These are phyloP conservation scores for Xerus inauris DNA, from an alignment of 2,113 vertebrate genomes.

Conservation along the genomic window DNA sequence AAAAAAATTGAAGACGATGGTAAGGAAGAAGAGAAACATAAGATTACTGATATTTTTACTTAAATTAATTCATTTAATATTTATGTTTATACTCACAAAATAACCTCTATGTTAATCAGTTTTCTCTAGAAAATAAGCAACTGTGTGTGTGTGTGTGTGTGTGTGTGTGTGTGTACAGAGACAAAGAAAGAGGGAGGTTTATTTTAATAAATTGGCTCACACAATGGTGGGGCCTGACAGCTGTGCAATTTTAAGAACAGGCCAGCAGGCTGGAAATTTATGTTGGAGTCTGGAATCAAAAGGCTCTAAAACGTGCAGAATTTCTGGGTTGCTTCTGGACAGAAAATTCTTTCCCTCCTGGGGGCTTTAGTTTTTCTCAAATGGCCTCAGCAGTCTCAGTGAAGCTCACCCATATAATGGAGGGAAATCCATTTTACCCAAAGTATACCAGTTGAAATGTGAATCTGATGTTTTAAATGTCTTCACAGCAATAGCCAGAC, in stretches of 20 bases:
- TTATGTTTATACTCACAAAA: slow-evolving; percentile 22
- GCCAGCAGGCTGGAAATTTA: not conserved
- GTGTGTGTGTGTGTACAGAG: not conserved
- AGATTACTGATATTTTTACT: not conserved
- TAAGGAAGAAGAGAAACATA: not conserved
- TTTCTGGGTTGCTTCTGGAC: not conserved
- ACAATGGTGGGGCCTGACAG: not conserved
- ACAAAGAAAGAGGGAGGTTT: not conserved
- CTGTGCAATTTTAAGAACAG: not conserved
- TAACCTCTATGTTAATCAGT: not conserved
- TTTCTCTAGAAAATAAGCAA: not conserved
- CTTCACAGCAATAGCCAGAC: not conserved
- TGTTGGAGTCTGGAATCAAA: not conserved
- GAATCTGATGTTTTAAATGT: not conserved
- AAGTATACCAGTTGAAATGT: not conserved
- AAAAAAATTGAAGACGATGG: not conserved
- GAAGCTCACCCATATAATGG: not conserved
- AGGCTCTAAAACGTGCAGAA: not conserved
- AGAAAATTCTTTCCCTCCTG: not conserved
- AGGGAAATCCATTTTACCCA: not conserved
- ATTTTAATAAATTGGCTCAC: not conserved
- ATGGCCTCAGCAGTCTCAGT: not conserved
- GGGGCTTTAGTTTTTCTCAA: not conserved
- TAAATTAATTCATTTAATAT: not conserved
- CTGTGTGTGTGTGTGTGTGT: not conserved